Conservation (phyloP, 2,797 vertebrate genomes). For the Telmatherina bonti region DNA sequence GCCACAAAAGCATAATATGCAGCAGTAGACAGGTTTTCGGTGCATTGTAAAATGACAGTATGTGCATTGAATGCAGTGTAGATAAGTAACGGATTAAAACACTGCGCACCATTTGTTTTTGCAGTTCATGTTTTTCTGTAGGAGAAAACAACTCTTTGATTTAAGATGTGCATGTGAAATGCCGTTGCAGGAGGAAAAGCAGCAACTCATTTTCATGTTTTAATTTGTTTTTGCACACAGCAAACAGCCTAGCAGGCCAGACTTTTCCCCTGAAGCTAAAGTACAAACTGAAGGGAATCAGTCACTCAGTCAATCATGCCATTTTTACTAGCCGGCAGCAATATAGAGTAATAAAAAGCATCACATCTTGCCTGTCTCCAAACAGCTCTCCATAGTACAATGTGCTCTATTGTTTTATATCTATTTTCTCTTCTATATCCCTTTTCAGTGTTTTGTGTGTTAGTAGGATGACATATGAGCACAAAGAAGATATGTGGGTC, state of each 20-base stretch:
- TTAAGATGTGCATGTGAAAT: background rate
- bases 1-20: too few species aligned
- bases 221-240: background rate
- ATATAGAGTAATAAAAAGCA: constrained; percentile 7
- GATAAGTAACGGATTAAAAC: background rate
- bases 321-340: background rate
- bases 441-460: too few species aligned
- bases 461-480: too few species aligned
- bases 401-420: background rate
- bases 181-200: background rate
- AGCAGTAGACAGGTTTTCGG: too few species aligned
- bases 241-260: constrained; percentile 4
- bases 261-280: background rate
- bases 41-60: too few species aligned
- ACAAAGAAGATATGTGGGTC: too few species aligned
- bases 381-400: background rate
- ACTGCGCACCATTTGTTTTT: background rate
- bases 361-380: background rate
- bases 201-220: background rate
- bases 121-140: background rate
- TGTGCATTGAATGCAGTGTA: background rate
- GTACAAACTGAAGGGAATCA: background rate
- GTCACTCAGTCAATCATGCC: background rate
- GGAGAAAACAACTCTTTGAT: background rate
- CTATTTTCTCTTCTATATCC: background rate